Base-by-base conservation (phyloP, 2,113 vertebrate species). In the Bufo bufo region DNA sequence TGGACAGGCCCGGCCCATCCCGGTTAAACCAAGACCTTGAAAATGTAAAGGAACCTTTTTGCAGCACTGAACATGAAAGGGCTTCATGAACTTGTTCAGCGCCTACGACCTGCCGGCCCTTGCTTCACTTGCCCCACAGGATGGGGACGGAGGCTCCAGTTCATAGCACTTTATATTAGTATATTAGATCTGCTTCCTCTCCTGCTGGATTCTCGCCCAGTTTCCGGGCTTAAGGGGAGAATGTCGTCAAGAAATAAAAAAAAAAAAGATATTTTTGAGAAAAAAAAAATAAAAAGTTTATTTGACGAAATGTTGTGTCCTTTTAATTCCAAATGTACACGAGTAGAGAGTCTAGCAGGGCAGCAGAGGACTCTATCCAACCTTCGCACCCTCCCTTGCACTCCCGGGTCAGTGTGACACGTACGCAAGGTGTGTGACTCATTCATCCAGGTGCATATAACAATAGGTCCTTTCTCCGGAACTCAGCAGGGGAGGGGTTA, bases 401-500 rank as follows among this genome's bases (percentile, higher is more conserved):
- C 23, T 58, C 66, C 69, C 20, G n/a, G 86, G 86, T 63, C 54
- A 58, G 45, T 11, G 63, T 81, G 85, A 87, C 61, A 79, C 52
- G 45, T 77, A 77, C 19, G 20, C 65, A 79, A 65, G 79, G 86
- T 87, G 23, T 77, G 66, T 87, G 87, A 88, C n/a, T 84, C 87
- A 88, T 81, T 47, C 16, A 4, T 20, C 56, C 87, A 88, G 87
- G 87, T 88, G 87, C 69, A 65, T 20, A 20, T 77, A 88, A 88
- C 87, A 84, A 88, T 88, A 50, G 75, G 49, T 17, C 12, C 58
- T 75, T 88, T 88, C 72, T 85, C 74, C 61, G 56, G 85, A 82
- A 52, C 12, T 78, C 72, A 86, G 85, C 86, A 86, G 90, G 91
- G 90, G 3, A 0, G 14, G 79, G 0, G 90, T 83, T 90, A 91